A percentile compares a stretch with the other conserved stretches of the same genome.
These are phyloP conservation scores for Plagodis pulveraria DNA, from an alignment of 2,888 invertebrate species.

Conservation along the genomic window DNA sequence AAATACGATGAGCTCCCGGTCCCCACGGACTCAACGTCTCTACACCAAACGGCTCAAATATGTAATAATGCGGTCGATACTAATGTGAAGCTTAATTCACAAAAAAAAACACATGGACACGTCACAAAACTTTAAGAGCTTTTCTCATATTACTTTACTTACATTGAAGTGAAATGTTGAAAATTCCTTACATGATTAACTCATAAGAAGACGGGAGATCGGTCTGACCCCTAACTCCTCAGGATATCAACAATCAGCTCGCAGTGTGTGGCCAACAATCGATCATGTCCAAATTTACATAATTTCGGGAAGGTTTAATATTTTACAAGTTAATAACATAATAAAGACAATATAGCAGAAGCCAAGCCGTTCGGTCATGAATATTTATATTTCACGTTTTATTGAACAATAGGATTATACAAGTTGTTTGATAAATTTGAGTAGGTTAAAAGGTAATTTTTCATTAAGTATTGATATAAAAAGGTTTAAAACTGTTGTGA, in stretches of 20 bases:
- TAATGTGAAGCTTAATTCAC: too few relatives aligned
- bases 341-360: constrained; percentile 38
- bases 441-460: too few relatives aligned
- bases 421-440: constrained; percentile 19
- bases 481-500: too few relatives aligned
- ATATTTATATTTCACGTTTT: constrained; percentile 35
- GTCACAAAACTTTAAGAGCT: too few relatives aligned
- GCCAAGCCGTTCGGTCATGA: constrained; percentile 29
- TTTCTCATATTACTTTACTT: too few relatives aligned
- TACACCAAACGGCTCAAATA: too few relatives aligned
- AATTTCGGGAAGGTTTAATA: constrained; percentile 42
- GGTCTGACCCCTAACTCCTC: constrained; percentile 1
- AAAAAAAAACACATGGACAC: too few relatives aligned
- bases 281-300: constrained; percentile 47
- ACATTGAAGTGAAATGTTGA: too few relatives aligned
- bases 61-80: too few relatives aligned
- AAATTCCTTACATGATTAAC: not conserved
- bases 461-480: too few relatives aligned
- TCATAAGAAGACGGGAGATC: constrained; percentile 1
- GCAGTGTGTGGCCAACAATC: constrained; percentile 47
- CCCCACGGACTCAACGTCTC: too few relatives aligned
- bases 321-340: constrained; percentile 37
- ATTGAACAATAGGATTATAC: constrained; percentile 5
- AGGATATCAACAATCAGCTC: constrained; percentile 27
- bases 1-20: too few relatives aligned